A percentile compares a stretch with the other conserved stretches of the same genome.
Evolutionary conservation across 2,113 vertebrate genomes (phyloP).

Genomic region (Heptranchias perlo): DNA sequence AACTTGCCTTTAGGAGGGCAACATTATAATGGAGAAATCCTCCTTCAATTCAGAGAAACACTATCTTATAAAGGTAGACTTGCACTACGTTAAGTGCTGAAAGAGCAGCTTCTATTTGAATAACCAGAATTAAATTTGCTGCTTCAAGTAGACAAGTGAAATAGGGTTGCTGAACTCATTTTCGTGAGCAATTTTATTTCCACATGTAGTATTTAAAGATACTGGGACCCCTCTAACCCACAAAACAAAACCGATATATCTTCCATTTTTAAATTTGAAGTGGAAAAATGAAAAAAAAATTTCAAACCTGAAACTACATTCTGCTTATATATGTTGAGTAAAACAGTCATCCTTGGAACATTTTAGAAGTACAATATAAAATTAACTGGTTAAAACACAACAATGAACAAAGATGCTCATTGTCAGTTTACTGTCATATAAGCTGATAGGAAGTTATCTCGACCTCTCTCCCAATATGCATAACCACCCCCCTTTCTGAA

Average conservation of each 20-base stretch:
- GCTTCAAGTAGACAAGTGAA: neutral
- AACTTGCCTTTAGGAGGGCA: neutral
- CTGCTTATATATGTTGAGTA: neutral
- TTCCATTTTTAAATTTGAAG: neutral
- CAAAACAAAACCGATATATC: neutral
- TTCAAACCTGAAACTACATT: neutral
- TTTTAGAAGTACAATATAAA: neutral
- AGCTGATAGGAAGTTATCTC: too few relatives aligned
- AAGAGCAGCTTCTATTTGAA: neutral
- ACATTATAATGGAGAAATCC: constrained; percentile 52
- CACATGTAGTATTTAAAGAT: neutral
- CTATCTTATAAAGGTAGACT: constrained; percentile 39
- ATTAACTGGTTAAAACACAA: constrained; percentile 1
- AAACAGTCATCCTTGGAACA: neutral
- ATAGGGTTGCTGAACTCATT: neutral
- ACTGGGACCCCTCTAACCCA: neutral
- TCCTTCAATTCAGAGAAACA: constrained; percentile 65
- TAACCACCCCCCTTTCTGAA: neutral
- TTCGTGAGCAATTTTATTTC: neutral
- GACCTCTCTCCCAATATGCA: neutral
- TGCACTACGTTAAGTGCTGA: neutral
- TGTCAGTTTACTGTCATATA: too few relatives aligned
- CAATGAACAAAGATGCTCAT: neutral
- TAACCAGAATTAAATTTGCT: neutral
- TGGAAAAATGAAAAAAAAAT: neutral